A percentile compares a stretch with the other conserved stretches of the same genome.
These are phyloP conservation scores for Pollenia angustigena DNA, from an alignment of 2,888 invertebrate species.

Conservation along the genomic window DNA sequence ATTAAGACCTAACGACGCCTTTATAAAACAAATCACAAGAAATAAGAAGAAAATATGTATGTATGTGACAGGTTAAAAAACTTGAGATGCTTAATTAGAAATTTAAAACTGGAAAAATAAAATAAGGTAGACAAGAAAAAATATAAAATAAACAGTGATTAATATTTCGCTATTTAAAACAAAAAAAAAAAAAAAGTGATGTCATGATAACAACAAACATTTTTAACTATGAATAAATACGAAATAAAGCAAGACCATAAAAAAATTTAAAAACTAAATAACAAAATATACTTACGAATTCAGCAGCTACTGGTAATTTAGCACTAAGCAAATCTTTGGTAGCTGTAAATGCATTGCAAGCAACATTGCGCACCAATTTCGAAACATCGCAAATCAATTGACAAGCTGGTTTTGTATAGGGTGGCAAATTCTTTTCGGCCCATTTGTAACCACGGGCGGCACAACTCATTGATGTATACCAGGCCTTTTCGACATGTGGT, in stretches of 20 bases:
- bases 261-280: background rate
- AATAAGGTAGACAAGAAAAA: background rate
- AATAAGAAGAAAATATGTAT: conserved; percentile 24
- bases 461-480: conserved; percentile 87
- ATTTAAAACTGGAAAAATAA: conserved; percentile 8
- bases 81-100: conserved; percentile 28
- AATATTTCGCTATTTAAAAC: background rate
- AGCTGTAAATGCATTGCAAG: conserved; percentile 85
- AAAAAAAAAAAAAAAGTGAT: conserved; percentile 24
- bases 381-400: conserved; percentile 87
- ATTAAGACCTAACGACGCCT: background rate
- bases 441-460: conserved; percentile 88
- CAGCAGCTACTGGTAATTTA: conserved; percentile 85
- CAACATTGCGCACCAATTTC: conserved; percentile 85
- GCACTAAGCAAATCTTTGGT: conserved; percentile 85
- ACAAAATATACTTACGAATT: conserved; percentile 84
- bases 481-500: conserved; percentile 87
- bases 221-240: conserved; percentile 20
- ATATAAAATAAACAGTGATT: conserved; percentile 1
- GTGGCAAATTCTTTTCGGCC: conserved; percentile 88
- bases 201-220: conserved; percentile 29
- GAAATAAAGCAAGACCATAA: background rate
- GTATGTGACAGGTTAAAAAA: conserved; percentile 41
- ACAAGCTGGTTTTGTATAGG: conserved; percentile 88
- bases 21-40: background rate